Evolutionary conservation across 2,888 invertebrate genomes (phyloP).

Genomic region (Lamellibrachia satsuma): DNA sequence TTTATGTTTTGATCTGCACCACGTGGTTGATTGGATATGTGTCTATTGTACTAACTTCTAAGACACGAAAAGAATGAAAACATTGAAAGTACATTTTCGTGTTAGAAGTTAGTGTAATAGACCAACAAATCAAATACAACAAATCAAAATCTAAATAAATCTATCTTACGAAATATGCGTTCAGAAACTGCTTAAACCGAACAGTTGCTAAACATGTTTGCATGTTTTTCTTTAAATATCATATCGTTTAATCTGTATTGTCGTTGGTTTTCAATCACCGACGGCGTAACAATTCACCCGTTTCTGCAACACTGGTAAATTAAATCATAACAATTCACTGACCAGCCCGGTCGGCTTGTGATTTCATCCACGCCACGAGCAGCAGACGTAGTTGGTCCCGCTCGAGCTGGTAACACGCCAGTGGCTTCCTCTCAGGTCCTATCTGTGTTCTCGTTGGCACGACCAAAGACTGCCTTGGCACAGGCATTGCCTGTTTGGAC

Average conservation of each 20-base stretch:
- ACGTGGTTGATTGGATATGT: no score
- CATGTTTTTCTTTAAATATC: not conserved
- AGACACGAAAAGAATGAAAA: no score
- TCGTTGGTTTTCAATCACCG: not conserved
- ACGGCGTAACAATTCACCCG: not conserved
- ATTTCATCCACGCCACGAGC: not conserved
- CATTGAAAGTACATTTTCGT: no score
- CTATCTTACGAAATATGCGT: no score
- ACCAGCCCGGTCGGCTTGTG: not conserved
- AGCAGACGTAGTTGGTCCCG: not conserved
- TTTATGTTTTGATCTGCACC: no score
- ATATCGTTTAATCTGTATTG: not conserved
- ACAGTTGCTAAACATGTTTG: not conserved
- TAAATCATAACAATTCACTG: not conserved
- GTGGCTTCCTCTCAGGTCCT: not conserved
- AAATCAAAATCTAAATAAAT: no score
- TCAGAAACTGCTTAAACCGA: no score
- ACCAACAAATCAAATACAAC: no score
- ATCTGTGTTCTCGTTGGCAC: not conserved
- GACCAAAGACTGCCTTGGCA: not conserved
- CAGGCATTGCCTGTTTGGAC: not conserved
- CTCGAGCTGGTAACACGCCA: not conserved
- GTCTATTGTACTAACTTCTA: no score
- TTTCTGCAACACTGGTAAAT: not conserved
- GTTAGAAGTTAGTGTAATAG: no score